Evolutionary conservation across 2,797 vertebrate species (phyloP).

Genomic region (Ambastaia sidthimunki): DNA sequence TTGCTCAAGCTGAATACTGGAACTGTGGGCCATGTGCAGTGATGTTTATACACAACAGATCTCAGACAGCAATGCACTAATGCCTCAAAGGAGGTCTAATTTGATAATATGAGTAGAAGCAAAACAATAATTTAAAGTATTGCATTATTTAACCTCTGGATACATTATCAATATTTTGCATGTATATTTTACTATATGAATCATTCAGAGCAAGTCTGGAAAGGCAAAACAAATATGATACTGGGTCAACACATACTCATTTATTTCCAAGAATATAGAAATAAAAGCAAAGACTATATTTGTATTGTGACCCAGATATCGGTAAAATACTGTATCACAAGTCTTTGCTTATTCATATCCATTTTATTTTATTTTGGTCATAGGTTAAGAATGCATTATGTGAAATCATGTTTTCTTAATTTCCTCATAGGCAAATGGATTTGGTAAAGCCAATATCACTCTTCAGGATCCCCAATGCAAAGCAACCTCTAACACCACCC

Average conservation of each 20-base stretch:
- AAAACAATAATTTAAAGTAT: too few species aligned
- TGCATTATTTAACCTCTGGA: too few species aligned
- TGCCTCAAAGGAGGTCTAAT: too few species aligned
- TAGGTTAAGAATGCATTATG: background rate
- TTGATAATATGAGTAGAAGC: too few species aligned
- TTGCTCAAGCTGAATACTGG: too few species aligned
- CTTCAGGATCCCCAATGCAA: conserved; percentile 89
- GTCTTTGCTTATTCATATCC: background rate
- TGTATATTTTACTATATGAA: too few species aligned
- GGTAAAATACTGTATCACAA: background rate
- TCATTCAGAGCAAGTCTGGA: too few species aligned
- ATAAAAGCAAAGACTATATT: too few species aligned
- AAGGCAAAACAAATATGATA: background rate
- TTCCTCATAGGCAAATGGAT: conserved; percentile 79
- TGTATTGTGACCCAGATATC: background rate
- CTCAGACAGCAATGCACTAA: too few species aligned
- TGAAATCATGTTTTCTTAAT: conserved; percentile 48
- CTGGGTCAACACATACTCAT: too few species aligned
- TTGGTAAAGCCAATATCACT: conserved; percentile 84
- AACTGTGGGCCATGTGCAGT: conserved; percentile 37
- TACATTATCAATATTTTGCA: too few species aligned
- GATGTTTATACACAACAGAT: conserved; percentile 31
- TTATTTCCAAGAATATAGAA: too few species aligned
- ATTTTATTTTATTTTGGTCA: conserved; percentile 1
- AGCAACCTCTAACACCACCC: conserved; percentile 88